A percentile compares a stretch with the other conserved stretches of the same genome.
Conservation (phyloP, 1,140 invertebrate genomes). For the Aricia agestis region DNA sequence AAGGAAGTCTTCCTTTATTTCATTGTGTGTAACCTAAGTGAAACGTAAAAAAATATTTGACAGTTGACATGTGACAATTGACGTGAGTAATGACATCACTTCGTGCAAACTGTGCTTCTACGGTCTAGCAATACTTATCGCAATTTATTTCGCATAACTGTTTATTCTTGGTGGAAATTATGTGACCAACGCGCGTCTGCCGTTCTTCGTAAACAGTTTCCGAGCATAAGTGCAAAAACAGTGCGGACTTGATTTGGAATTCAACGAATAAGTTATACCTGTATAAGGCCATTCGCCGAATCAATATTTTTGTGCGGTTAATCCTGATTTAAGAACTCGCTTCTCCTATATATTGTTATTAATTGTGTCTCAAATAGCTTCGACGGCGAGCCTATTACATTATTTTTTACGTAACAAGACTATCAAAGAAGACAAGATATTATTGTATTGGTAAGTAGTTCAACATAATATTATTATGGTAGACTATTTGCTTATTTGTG, state of each 20-base stretch:
- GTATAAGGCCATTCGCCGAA: constrained; percentile 21
- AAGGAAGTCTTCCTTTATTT: no score
- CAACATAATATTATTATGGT: no score
- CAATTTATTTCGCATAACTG: constrained; percentile 25
- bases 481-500: no score
- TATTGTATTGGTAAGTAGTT: background rate
- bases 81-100: constrained; percentile 1
- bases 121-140: background rate
- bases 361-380: constrained; percentile 2
- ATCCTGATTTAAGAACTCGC: constrained; percentile 4
- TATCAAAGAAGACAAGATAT: constrained; percentile 16
- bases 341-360: background rate
- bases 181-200: constrained; percentile 27
- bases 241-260: background rate
- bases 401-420: constrained; percentile 35
- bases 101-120: constrained; percentile 19
- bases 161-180: constrained; percentile 30
- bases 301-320: constrained; percentile 30
- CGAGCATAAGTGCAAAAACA: background rate
- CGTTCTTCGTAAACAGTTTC: background rate
- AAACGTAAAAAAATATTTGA: background rate
- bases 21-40: no score
- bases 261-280: constrained; percentile 33
- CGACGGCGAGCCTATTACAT: constrained; percentile 6
- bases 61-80: background rate